Percentiles rank a stretch among this genome's conserved stretches.
phyloP scores from a whole-genome alignment of 2,113 vertebrate genomes.

The Fukomys damarensis region DNA sequence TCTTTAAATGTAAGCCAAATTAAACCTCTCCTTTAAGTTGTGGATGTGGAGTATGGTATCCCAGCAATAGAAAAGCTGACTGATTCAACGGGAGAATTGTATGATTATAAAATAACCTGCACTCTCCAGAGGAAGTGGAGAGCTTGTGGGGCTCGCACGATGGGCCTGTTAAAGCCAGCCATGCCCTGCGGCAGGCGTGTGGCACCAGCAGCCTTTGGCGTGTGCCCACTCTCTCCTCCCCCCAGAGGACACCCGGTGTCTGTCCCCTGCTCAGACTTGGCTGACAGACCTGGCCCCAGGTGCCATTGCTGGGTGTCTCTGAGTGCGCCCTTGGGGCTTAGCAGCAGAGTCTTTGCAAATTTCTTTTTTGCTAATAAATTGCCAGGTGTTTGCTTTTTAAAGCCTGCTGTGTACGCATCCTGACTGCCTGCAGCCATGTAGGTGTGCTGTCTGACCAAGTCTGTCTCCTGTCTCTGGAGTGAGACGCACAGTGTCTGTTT shows the following conservation, averaged over 20 bases:
- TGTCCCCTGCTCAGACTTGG: neutral
- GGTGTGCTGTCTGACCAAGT: neutral
- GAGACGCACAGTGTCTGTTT: neutral
- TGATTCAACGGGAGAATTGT: neutral
- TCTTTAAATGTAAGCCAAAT: neutral
- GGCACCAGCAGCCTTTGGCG: rapidly evolving
- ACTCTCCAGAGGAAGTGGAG: neutral
- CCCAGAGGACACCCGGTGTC: no score
- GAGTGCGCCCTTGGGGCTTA: neutral
- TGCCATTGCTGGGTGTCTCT: neutral
- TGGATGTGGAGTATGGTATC: neutral
- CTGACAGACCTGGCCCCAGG: neutral
- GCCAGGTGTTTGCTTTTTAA: neutral
- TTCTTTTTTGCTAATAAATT: neutral
- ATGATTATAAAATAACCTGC: rapidly evolving
- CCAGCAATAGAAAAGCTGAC: neutral
- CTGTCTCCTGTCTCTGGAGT: neutral
- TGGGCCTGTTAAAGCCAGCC: rapidly evolving
- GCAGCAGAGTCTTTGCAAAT: neutral
- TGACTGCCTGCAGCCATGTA: neutral
- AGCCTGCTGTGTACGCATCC: neutral
- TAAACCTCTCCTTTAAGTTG: neutral
- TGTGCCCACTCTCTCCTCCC: neutral
- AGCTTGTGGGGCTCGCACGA: no score
- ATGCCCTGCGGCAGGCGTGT: neutral